Conservation (phyloP, 53 echinoderm and acorn worm species). For the Holothuria leucospilota region DNA sequence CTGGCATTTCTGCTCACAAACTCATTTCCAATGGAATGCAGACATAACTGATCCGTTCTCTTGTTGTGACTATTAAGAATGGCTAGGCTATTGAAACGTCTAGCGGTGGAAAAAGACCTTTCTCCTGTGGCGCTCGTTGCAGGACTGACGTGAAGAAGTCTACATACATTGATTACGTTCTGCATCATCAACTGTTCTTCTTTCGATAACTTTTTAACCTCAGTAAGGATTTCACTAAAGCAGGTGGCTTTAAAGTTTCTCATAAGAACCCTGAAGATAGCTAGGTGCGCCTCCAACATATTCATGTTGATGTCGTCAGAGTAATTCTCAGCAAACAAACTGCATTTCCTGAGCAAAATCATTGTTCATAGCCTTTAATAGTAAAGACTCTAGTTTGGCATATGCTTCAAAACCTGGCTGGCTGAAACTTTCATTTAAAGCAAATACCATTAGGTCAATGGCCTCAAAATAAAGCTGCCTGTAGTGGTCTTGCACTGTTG, state of each 20-base stretch:
- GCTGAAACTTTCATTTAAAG: slow-evolving; percentile 3
- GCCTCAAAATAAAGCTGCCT: slow-evolving; percentile 35
- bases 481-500: slow-evolving; percentile 13
- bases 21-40: slow-evolving; percentile 6
- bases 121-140: slow-evolving; percentile 28
- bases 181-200: slow-evolving; percentile 28
- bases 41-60: neutral
- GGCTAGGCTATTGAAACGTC: slow-evolving; percentile 15
- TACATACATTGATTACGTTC: slow-evolving; percentile 14
- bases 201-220: slow-evolving; percentile 8
- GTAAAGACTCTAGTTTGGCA: slow-evolving; percentile 35
- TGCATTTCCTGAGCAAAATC: slow-evolving; percentile 26
- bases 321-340: slow-evolving; percentile 10
- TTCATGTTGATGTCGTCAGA: slow-evolving; percentile 14
- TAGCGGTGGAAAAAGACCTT: slow-evolving; percentile 21
- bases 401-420: slow-evolving; percentile 23
- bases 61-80: slow-evolving; percentile 2
- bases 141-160: slow-evolving; percentile 25
- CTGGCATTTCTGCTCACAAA: slow-evolving; percentile 26
- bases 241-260: neutral
- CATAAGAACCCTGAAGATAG: slow-evolving; percentile 16
- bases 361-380: slow-evolving; percentile 20
- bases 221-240: slow-evolving; percentile 21
- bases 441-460: slow-evolving; percentile 40
- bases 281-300: slow-evolving; percentile 22